Evolutionary conservation across 35 echinoderm and acorn worm genomes (phyloP).

Genomic region (Lytechinus pictus): DNA sequence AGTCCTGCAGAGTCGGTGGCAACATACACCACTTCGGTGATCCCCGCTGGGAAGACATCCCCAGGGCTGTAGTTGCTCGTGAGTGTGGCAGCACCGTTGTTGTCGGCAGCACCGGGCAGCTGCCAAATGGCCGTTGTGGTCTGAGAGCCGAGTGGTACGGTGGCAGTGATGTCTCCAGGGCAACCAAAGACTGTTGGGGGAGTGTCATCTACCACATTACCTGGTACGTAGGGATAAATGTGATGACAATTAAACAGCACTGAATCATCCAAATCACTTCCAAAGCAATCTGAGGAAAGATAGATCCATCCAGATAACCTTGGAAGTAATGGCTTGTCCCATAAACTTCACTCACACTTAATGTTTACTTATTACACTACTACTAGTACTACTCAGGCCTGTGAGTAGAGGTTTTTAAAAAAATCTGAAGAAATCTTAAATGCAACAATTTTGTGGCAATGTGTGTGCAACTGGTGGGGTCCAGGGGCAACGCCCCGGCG

Average conservation of each 20-base stretch:
- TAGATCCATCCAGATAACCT: no score
- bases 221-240: not conserved
- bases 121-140: constrained; percentile 54
- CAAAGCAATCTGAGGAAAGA: no score
- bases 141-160: not conserved
- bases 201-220: constrained; percentile 15
- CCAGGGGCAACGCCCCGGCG: no score
- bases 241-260: not conserved
- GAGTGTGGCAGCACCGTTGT: constrained; percentile 31
- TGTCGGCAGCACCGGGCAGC: constrained; percentile 56
- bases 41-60: constrained; percentile 46
- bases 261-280: not conserved
- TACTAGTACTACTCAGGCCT: no score
- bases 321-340: no score
- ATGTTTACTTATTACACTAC: no score
- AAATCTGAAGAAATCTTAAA: no score
- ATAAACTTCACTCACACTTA: no score
- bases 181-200: not conserved
- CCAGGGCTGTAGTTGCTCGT: constrained; percentile 33
- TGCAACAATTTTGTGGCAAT: no score
- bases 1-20: constrained; percentile 60
- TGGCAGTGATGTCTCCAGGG: not conserved
- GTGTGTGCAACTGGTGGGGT: no score
- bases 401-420: no score
- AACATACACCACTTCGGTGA: constrained; percentile 54